A percentile compares a stretch with the other conserved stretches of the same genome.
Conservation (phyloP, 2,888 invertebrate genomes). For the Xestia xanthographa region DNA sequence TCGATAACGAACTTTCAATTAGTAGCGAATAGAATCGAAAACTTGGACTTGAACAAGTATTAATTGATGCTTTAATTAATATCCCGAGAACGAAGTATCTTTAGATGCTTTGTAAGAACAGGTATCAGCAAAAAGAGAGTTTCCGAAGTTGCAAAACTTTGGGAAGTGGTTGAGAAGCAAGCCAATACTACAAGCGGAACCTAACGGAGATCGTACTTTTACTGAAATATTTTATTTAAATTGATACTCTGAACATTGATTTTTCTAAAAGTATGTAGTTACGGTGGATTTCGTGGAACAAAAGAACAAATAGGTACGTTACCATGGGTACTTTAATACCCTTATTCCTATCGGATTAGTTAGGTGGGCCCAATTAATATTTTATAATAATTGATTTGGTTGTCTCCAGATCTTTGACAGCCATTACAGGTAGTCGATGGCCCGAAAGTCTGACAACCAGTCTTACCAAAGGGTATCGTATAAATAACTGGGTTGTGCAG, state of each 20-base stretch:
- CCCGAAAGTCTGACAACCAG: no score
- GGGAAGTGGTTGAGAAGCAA: background rate
- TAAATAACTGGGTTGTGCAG: no score
- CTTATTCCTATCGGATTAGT: background rate
- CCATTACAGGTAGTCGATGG: no score
- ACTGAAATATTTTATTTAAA: no score
- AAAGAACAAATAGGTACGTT: background rate
- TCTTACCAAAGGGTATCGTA: no score
- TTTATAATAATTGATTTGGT: background rate
- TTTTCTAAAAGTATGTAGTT: background rate
- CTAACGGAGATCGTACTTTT: background rate
- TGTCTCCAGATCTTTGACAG: background rate
- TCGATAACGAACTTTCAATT: conserved; percentile 54
- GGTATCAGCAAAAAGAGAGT: conserved; percentile 19
- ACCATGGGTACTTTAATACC: conserved; percentile 4
- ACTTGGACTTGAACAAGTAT: conserved; percentile 27
- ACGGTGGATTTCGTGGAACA: background rate
- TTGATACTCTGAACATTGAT: background rate
- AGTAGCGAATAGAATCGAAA: conserved; percentile 41
- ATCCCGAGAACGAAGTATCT: conserved; percentile 19
- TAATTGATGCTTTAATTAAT: conserved; percentile 57
- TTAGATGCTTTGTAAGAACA: conserved; percentile 7
- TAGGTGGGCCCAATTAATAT: background rate
- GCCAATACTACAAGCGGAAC: background rate
- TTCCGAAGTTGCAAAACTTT: background rate